A percentile compares a stretch with the other conserved stretches of the same genome.
phyloP scores from a whole-genome alignment of 1,140 invertebrate genomes.

The Asobara japonica region DNA sequence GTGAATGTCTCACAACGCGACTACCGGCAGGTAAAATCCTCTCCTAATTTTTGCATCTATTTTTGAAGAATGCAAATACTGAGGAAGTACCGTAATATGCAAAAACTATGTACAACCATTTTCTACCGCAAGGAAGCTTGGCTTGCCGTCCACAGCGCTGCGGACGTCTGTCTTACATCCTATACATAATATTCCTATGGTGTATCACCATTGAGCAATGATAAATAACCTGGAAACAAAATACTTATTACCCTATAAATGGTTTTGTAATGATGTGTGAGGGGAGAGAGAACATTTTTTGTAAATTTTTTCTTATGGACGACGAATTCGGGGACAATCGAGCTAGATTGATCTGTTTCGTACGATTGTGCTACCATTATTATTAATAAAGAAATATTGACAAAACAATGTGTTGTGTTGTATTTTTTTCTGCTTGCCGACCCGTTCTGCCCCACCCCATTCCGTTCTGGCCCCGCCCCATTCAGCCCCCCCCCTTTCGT shows the following conservation, averaged over 20 bases:
- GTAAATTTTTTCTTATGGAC: constrained; percentile 9
- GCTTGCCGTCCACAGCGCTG: constrained; percentile 17
- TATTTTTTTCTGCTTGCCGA: background rate
- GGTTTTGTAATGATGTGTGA: background rate
- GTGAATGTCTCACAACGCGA: too few species aligned
- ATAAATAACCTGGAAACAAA: background rate
- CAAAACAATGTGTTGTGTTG: background rate
- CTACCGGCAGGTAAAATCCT: too few species aligned
- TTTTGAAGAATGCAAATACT: too few species aligned
- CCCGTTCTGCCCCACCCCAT: too few species aligned
- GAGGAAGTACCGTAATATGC: background rate
- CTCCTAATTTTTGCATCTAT: too few species aligned
- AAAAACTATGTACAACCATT: background rate
- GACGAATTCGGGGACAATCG: background rate
- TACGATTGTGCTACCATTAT: constrained; percentile 17
- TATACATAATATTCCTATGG: constrained; percentile 23
- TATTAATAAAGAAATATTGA: constrained; percentile 12
- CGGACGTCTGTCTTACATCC: constrained; percentile 23
- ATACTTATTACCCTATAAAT: constrained; percentile 1
- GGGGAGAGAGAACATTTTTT: background rate
- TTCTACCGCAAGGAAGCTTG: background rate
- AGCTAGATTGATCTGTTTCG: background rate
- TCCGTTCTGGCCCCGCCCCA: too few species aligned
- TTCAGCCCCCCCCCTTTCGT: too few species aligned
- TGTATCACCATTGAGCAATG: background rate